Evolutionary conservation across 1,140 invertebrate genomes (phyloP).

Genomic region (Trachelipus rathkii): DNA sequence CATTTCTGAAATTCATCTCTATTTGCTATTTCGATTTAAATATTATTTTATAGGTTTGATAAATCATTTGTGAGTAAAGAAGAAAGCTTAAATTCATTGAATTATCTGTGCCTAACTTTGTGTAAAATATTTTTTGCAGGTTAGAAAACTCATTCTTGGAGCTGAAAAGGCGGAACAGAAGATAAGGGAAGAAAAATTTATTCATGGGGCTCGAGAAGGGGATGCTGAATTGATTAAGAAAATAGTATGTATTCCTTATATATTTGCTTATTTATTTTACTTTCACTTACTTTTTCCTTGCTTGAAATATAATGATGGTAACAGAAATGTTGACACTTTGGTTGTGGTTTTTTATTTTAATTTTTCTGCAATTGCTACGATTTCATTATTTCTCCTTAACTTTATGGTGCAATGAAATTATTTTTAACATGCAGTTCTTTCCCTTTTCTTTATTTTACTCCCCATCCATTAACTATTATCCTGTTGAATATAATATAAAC

Average conservation of each 20-base stretch:
- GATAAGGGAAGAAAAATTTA: background rate
- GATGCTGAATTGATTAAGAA: background rate
- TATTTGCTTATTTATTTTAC: too few species aligned
- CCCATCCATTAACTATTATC: too few species aligned
- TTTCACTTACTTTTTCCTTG: too few species aligned
- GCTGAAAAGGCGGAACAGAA: background rate
- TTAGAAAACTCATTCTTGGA: background rate
- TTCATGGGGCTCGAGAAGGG: background rate
- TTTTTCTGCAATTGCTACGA: too few species aligned
- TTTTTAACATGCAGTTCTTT: too few species aligned
- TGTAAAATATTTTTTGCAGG: background rate
- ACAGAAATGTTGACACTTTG: too few species aligned
- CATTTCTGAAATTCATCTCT: background rate
- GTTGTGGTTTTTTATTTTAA: too few species aligned
- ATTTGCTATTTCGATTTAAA: background rate
- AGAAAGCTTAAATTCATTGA: background rate
- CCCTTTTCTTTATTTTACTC: too few species aligned
- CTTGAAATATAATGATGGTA: too few species aligned
- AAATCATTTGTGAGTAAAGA: background rate
- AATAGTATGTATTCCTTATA: background rate
- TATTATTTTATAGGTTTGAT: background rate
- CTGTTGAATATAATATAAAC: too few species aligned
- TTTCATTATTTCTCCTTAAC: too few species aligned
- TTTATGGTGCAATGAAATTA: too few species aligned
- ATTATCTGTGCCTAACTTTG: background rate